Evolutionary conservation across 2,797 vertebrate species (phyloP), one percentile per base, ranked within the genome.

Genomic region (Sebastes cheni): DNA sequence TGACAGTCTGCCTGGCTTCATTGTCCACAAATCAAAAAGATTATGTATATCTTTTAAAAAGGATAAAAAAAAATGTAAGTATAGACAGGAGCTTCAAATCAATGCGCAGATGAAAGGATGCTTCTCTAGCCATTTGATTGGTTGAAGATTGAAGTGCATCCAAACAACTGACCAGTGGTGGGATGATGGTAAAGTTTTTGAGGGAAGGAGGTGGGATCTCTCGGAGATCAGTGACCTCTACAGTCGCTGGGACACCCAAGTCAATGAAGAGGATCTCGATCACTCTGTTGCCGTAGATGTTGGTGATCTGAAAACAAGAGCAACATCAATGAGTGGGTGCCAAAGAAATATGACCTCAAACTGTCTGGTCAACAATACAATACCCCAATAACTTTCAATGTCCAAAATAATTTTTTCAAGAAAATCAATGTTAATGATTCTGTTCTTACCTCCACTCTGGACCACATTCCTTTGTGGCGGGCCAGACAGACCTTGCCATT

Each of bases 401-500:
- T 58, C 14, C 16, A 20, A 39, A 60, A 32, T 22, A 5, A 46
- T 50, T 30, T 23, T 65, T 66, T 61, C 0, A 52, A 50, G 6
- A 3, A 36, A 68, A 82, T 5, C 16, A 2, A 36, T 52, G 50
- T 13, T 6, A 13, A 66, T 6, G 2, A 14, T 50, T 64, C 16
- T 25, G 32, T 22, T 59, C 92, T 95, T 94, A 99, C 98, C 97
- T 98, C 97, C 6, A 95, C 97, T 90, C 98, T 96, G 65, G 96
- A 93, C 98, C 96, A 98, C 89, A 96, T 97, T 86, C 95, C 97
- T 95, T 97, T 97, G 90, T 94, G 95, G 56, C 91, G 93, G 67
- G 97, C 96, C 54, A 99, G 92, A 91, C 98, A 99, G 77, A 97
- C 89, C 91, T 97, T 98, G 67, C 98, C 97, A 91, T 90, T 96